These are phyloP conservation scores for Odontamblyopus rebecca DNA, from an alignment of 2,797 vertebrate species.

Conservation along the genomic window DNA sequence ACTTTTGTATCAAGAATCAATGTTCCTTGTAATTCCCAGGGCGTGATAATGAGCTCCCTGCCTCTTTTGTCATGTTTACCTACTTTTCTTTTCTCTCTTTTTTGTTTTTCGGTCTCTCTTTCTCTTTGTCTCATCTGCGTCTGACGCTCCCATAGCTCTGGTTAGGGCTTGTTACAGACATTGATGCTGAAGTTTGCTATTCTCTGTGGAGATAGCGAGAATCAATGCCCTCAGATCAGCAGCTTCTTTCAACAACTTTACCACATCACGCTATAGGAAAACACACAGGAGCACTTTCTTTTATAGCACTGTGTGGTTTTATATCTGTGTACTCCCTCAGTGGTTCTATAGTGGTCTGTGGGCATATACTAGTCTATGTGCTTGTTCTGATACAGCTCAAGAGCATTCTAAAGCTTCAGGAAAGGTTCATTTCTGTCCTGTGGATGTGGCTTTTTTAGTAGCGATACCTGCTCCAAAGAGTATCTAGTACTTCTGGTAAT, in stretches of 20 bases:
- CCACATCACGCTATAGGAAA: conserved; percentile 12
- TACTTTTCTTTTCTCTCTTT: neutral
- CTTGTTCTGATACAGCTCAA: too few relatives aligned
- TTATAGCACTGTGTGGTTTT: too few relatives aligned
- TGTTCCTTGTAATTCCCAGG: neutral
- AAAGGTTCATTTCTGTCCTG: too few relatives aligned
- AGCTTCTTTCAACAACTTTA: conserved; percentile 44
- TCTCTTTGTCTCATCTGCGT: conserved; percentile 35
- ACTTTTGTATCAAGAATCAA: conserved; percentile 1
- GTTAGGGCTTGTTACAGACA: conserved; percentile 58
- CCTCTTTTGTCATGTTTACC: conserved; percentile 8
- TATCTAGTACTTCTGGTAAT: too few relatives aligned
- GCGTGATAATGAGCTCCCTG: neutral
- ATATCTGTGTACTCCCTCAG: too few relatives aligned
- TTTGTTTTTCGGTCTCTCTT: neutral
- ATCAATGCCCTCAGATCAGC: conserved; percentile 69
- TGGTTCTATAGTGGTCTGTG: too few relatives aligned
- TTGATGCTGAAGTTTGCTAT: conserved; percentile 57
- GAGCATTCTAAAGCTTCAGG: too few relatives aligned
- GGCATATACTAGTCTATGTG: too few relatives aligned
- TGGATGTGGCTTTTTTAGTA: too few relatives aligned
- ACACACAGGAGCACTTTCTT: neutral
- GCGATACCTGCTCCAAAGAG: too few relatives aligned
- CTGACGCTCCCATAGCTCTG: conserved; percentile 16
- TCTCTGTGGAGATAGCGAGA: conserved; percentile 50